Evolutionary conservation across 2,797 vertebrate species (phyloP).

Genomic region (Centropyge bicolor): DNA sequence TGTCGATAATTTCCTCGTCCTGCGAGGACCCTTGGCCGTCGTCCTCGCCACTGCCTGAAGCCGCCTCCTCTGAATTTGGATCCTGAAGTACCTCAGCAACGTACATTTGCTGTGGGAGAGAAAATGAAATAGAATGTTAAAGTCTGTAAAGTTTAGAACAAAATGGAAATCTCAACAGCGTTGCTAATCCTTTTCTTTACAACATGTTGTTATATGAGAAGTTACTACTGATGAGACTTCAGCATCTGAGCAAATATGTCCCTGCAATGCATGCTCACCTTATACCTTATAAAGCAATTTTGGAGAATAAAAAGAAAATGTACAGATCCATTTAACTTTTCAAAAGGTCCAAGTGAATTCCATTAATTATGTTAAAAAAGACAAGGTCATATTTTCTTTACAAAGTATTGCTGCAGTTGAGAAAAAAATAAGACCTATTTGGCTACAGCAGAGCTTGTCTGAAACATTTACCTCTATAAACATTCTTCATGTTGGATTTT

Average conservation of each 20-base stretch:
- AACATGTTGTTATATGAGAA: too few relatives aligned
- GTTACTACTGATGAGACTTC: too few relatives aligned
- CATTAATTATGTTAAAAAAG: background rate
- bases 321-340: too few relatives aligned
- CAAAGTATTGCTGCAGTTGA: background rate
- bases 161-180: background rate
- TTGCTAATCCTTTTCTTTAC: background rate
- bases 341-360: too few relatives aligned
- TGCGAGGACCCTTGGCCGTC: slow-evolving; percentile 92
- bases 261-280: too few relatives aligned
- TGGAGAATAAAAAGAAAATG: background rate
- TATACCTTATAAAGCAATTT: background rate
- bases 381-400: background rate
- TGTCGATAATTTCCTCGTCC: slow-evolving; percentile 92
- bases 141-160: background rate
- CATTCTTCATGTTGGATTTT: background rate
- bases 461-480: background rate
- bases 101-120: slow-evolving; percentile 88
- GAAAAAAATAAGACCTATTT: too few relatives aligned
- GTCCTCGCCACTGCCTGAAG: slow-evolving; percentile 87
- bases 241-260: too few relatives aligned
- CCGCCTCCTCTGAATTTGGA: slow-evolving; percentile 86
- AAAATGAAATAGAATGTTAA: slow-evolving; percentile 10
- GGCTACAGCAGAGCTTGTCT: background rate
- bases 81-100: slow-evolving; percentile 97